Base-by-base conservation (phyloP, 2,888 invertebrate genomes). In the Cephus runcator region DNA sequence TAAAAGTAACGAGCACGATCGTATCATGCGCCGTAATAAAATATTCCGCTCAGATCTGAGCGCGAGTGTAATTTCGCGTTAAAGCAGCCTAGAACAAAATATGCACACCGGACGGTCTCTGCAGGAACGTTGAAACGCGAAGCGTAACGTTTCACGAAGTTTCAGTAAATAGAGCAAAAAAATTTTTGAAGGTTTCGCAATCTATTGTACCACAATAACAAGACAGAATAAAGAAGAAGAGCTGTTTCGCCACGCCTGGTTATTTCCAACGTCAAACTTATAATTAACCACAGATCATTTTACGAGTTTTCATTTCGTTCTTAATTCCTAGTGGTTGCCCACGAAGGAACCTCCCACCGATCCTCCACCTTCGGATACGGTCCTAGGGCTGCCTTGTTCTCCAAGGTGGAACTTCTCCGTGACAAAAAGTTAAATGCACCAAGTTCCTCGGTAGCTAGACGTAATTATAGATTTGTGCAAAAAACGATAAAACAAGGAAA, bases 1-100 rank as follows among this genome's bases (percentile, higher is more conserved):
- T 87, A 87, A 87, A 86, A 85, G 84, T 87, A 88, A 88, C 85
- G 85, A 88, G 87, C 85, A 83, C 81, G 84, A 87, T 84, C 79
- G 79, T 80, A 82, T 81, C 82, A 79, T 79, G 76, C 76, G 77
- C 78, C 76, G 85, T 84, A 83, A 85, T 87, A 86, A 88, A 88
- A 86, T 86, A 86, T 83, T 83, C 82, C 80, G 76, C 79, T 71
- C 68, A 78, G 79, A 80, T 75, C 56, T 9, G 56, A 56, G 56
- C 56, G 9, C 56, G 56, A 56, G 23, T 56, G 56, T 56, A 56
- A 56, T 56, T 56, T 23, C 9, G 56, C 56, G 56, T 56, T 56
- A 56, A 56, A 56, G 23, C 56, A 56, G 56, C 23, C 23, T 56
- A 56, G 56, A 56, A 56, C 56, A 15, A 56, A 56, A 56, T 56